Evolutionary conservation across 2,797 vertebrate species (phyloP).

Genomic region (Gallinago nigripennis): DNA sequence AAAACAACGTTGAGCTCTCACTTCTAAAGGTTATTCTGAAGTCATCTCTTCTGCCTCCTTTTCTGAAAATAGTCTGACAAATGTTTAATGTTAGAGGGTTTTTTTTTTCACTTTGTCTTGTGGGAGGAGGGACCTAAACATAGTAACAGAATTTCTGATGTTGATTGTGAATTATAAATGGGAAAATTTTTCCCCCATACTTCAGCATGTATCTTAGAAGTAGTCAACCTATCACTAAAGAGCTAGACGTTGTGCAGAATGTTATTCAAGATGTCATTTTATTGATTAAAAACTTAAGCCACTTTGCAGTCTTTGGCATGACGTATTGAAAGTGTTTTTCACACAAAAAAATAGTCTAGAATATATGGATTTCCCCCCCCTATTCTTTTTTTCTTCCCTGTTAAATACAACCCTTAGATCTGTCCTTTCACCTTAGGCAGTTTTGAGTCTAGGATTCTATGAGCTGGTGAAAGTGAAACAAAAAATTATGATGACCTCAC

Average conservation of each 20-base stretch:
- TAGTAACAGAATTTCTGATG: background rate
- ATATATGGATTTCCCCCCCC: conserved; percentile 2
- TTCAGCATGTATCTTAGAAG: background rate
- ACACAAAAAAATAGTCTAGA: conserved; percentile 53
- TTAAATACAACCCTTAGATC: conserved; percentile 55
- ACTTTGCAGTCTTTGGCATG: conserved; percentile 7
- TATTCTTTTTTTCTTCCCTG: background rate
- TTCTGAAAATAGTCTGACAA: background rate
- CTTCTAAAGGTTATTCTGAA: background rate
- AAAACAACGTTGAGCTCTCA: background rate
- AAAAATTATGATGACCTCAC: background rate
- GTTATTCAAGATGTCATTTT: conserved; percentile 44
- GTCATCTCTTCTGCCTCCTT: background rate
- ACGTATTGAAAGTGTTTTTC: conserved; percentile 46
- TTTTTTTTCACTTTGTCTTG: background rate
- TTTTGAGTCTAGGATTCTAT: conserved; percentile 26
- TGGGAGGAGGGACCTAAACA: background rate
- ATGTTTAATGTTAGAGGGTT: background rate
- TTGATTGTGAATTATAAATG: background rate
- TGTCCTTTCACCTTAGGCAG: conserved; percentile 11
- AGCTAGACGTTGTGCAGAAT: background rate
- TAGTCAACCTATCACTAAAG: background rate
- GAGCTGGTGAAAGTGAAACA: conserved; percentile 41
- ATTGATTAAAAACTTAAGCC: conserved; percentile 32
- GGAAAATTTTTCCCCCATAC: background rate